Percentiles rank a stretch among this genome's conserved stretches.
Conservation (phyloP, 2,888 invertebrate species). For the Calephelis perditalis region DNA sequence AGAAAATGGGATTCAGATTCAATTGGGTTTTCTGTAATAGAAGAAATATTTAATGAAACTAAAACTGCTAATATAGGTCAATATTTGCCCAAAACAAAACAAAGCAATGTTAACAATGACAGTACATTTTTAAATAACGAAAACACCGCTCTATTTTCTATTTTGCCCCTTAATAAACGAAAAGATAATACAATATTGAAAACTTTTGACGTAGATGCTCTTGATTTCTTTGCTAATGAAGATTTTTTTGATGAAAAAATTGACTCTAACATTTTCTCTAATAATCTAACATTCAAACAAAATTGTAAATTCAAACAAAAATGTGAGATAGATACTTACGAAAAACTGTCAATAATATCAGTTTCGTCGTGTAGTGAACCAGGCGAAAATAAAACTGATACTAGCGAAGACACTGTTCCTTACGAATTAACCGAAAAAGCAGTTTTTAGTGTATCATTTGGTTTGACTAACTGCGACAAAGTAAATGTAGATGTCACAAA, state of each 20-base stretch:
- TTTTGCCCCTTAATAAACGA: constrained; percentile 40
- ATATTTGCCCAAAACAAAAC: neutral
- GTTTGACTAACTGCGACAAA: constrained; percentile 43
- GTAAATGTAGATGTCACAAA: constrained; percentile 49
- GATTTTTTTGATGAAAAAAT: no score
- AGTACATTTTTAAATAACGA: constrained; percentile 15
- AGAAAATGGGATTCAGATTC: neutral
- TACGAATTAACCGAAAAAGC: constrained; percentile 38
- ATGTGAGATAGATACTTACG: no score
- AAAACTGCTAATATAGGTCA: neutral
- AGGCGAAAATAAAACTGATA: constrained; percentile 19
- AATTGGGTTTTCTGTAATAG: constrained; percentile 15
- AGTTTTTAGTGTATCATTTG: constrained; percentile 45
- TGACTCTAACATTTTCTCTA: no score
- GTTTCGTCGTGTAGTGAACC: constrained; percentile 40
- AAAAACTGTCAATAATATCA: constrained; percentile 23
- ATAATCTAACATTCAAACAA: no score
- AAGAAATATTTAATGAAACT: constrained; percentile 18
- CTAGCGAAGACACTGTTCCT: constrained; percentile 37
- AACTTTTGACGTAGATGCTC: no score
- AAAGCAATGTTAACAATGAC: constrained; percentile 19
- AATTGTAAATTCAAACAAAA: no score
- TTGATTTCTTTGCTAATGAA: no score
- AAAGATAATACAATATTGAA: constrained; percentile 16
- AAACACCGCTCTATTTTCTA: constrained; percentile 32